These are phyloP conservation scores for Pteria penguin DNA, from an alignment of 2,888 invertebrate genomes.

Conservation along the genomic window DNA sequence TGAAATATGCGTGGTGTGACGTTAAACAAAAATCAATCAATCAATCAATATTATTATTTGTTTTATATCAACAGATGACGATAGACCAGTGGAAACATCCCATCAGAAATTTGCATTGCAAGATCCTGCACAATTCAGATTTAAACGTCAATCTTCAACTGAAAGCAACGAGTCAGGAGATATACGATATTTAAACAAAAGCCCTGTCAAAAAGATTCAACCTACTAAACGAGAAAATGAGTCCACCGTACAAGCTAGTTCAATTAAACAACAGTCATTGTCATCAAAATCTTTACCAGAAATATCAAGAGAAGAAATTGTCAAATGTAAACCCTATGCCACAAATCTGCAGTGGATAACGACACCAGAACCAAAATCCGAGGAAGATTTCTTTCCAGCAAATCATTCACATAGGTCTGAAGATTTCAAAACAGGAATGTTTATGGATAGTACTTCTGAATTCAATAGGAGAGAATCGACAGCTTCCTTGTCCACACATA, in stretches of 20 bases:
- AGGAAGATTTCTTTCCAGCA: conserved; percentile 33
- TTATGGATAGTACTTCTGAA: not conserved
- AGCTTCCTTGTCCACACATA: not conserved
- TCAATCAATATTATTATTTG: no score
- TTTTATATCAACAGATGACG: no score
- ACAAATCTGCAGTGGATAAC: conserved; percentile 35
- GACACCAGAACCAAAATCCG: conserved; percentile 12
- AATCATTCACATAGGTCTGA: not conserved
- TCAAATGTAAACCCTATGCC: conserved; percentile 19
- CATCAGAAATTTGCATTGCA: conserved; percentile 49
- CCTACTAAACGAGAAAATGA: not conserved
- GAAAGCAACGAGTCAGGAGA: conserved; percentile 49
- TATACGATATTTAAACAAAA: conserved; percentile 8
- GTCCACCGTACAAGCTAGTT: not conserved
- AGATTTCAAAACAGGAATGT: not conserved
- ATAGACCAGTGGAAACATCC: no score
- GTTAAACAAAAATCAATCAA: no score
- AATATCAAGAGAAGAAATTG: not conserved
- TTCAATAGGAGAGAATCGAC: not conserved
- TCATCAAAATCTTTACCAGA: not conserved
- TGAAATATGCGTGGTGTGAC: no score
- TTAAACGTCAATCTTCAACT: conserved; percentile 57
- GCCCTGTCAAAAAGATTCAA: conserved; percentile 30
- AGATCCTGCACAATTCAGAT: conserved; percentile 56
- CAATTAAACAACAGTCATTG: not conserved